Percentiles rank a stretch among this genome's conserved stretches.
These are phyloP conservation scores for Drosophila eugracilis DNA, from an alignment of 1,140 invertebrate genomes.

Conservation along the genomic window DNA sequence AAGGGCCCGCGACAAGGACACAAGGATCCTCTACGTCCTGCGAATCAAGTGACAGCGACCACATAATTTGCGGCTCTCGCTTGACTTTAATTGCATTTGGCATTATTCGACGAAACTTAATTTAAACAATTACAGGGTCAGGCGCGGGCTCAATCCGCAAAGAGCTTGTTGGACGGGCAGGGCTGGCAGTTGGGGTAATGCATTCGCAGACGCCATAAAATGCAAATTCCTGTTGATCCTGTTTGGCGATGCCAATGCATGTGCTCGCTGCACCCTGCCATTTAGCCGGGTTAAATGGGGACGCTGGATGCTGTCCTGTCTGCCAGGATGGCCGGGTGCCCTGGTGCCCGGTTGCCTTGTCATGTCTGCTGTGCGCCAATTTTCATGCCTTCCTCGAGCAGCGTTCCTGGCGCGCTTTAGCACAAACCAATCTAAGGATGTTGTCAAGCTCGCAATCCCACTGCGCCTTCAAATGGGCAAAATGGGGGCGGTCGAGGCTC, in stretches of 20 bases:
- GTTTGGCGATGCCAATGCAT: slow-evolving; percentile 77
- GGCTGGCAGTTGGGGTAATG: slow-evolving; percentile 26
- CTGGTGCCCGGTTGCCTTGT: slow-evolving; percentile 28
- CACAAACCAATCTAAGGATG: slow-evolving; percentile 81
- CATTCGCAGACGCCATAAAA: slow-evolving; percentile 80
- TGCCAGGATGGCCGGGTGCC: background rate
- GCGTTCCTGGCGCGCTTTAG: slow-evolving; percentile 57
- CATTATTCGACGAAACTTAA: slow-evolving; percentile 47
- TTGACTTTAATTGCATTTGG: slow-evolving; percentile 70
- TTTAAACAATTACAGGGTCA: slow-evolving; percentile 68
- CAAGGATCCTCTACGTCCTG: slow-evolving; percentile 26
- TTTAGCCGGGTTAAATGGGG: slow-evolving; percentile 59
- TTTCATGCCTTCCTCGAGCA: slow-evolving; percentile 59
- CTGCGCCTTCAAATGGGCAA: slow-evolving; percentile 15
- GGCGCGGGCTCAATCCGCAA: slow-evolving; percentile 2
- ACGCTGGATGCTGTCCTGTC: slow-evolving; percentile 4
- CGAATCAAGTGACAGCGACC: slow-evolving; percentile 56
- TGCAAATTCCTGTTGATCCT: slow-evolving; percentile 84
- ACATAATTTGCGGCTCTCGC: slow-evolving; percentile 54
- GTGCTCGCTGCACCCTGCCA: slow-evolving; percentile 61
- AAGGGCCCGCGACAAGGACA: slow-evolving; percentile 42
- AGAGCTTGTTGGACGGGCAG: slow-evolving; percentile 1
- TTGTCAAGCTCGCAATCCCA: slow-evolving; percentile 60
- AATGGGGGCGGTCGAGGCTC: slow-evolving; percentile 1
- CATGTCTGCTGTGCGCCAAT: slow-evolving; percentile 72